Evolutionary conservation across 2,888 invertebrate genomes (phyloP).

Genomic region (Carterocephalus palaemon): DNA sequence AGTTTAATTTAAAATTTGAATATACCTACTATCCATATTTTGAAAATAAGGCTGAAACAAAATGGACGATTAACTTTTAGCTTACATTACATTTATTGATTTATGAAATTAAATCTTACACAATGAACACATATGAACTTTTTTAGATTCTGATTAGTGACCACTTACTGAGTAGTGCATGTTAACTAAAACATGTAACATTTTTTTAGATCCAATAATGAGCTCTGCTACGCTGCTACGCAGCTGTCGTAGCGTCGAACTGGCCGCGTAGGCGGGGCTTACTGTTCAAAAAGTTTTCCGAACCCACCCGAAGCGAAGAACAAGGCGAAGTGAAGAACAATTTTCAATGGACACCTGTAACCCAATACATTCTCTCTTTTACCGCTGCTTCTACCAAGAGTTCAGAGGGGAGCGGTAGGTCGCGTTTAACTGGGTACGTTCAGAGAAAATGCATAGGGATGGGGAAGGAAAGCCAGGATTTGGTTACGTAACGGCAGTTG

Average conservation of each 20-base stretch:
- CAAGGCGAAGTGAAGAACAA: conserved; percentile 39
- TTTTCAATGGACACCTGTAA: conserved; percentile 36
- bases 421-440: conserved; percentile 38
- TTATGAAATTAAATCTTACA: too few species aligned
- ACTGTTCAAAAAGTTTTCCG: conserved; percentile 56
- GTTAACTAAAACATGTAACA: too few species aligned
- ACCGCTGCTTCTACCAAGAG: not conserved
- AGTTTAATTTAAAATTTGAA: too few species aligned
- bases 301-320: conserved; percentile 43
- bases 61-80: too few species aligned
- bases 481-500: conserved; percentile 73
- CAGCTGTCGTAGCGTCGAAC: conserved; percentile 35
- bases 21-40: too few species aligned
- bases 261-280: conserved; percentile 59
- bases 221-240: conserved; percentile 33
- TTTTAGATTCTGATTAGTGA: too few species aligned
- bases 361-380: conserved; percentile 16
- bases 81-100: too few species aligned
- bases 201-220: too few species aligned
- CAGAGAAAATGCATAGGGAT: conserved; percentile 52
- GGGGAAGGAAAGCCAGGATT: conserved; percentile 63
- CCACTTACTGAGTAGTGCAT: too few species aligned
- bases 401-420: conserved; percentile 37
- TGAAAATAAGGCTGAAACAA: too few species aligned
- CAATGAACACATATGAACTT: too few species aligned